Base-by-base conservation (phyloP, 1,140 invertebrate genomes). In the Brachionus plicatilis region DNA sequence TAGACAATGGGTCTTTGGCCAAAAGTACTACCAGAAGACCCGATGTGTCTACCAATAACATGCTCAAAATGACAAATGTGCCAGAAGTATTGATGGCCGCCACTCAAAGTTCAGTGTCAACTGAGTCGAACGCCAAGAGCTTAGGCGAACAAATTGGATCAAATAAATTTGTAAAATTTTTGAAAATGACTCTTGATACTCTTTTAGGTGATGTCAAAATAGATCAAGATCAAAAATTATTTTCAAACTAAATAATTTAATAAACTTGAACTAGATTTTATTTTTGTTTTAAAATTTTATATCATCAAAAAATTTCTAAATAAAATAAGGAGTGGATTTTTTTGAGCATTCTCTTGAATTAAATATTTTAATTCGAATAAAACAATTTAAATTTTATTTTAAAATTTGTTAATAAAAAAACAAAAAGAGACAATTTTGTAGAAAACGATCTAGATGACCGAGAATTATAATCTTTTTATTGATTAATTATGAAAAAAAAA, bases 121-220 rank as follows among this genome's bases (percentile, higher is more conserved):
- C 72, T 27, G 27, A 76, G 11, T 4, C 72, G 1, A 50, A 2
- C 3, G 14, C 9, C 1, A 47, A 47, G 33, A 24, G 17, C 20
- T 0, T 76, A 24, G 27, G 45, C 1, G 41, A 47, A 50, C 43
- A 76, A 76, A 76, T 76, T 47, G 43, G 20, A 47, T 12, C 27
- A 50, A 76, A 50, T 50, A 76, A 76, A 50, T 50, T 76, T 50
- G 43, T 76, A 12, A 76, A 76, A 76, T 27, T 76, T 20, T 11
- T 76, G 6, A 76, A 76, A 50, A 27, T 76, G 47, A 76, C 72
- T 14, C 8, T 76, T 37, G 27, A 76, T 50, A 76, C 72, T 29
- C 43, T 76, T 20, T 27, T 76, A 12, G 29, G n/a, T 50, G 72
- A 50, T 76, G 20, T 17, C 12, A 33, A 68, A 41, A 43, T 68